Conservation (phyloP, 2,797 vertebrate genomes). For the Naso thynnoides region DNA sequence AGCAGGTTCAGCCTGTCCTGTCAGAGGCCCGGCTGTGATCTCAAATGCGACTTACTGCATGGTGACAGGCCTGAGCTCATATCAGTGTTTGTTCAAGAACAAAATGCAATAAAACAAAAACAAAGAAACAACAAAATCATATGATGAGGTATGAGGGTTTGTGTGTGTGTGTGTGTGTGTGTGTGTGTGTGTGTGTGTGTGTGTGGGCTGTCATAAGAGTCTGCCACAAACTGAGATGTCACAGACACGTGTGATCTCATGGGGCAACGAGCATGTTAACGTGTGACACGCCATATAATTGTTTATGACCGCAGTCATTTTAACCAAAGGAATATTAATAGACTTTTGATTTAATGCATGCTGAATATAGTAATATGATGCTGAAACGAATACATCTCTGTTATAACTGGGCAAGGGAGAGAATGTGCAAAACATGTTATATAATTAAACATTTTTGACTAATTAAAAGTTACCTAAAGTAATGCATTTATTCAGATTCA, state of each 20-base stretch:
- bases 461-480: no score
- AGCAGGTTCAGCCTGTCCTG: neutral
- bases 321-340: neutral
- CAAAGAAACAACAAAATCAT: neutral
- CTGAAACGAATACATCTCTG: neutral
- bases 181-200: no score
- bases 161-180: neutral
- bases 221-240: slow-evolving; percentile 32
- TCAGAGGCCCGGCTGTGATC: slow-evolving; percentile 6
- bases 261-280: neutral
- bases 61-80: slow-evolving; percentile 27
- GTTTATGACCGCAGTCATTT: neutral
- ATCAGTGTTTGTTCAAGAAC: slow-evolving; percentile 35
- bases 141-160: neutral
- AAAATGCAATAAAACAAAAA: neutral
- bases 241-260: slow-evolving; percentile 18
- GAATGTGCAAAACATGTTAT: no score
- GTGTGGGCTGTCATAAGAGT: slow-evolving; percentile 38
- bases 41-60: slow-evolving; percentile 21
- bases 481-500: no score
- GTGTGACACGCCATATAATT: neutral
- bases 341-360: neutral
- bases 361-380: neutral
- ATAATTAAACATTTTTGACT: no score
- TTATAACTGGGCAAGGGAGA: neutral